Base-by-base conservation (phyloP, 2,797 vertebrate species). In the Brachyalestes nurse region DNA sequence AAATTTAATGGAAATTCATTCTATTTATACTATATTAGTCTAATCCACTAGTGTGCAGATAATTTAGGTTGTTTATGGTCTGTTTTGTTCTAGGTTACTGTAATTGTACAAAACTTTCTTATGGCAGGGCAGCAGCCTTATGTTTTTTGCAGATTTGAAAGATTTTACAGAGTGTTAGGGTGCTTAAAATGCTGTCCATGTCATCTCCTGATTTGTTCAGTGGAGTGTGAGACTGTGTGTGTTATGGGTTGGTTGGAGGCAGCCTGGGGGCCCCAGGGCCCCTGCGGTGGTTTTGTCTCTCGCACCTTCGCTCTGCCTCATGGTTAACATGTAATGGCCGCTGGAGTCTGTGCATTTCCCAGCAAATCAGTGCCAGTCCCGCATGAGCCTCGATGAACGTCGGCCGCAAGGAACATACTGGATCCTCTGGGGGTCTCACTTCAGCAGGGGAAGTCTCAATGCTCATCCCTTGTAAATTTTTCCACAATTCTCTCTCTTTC, bases 371-470 rank as follows among this genome's bases (percentile, higher is more conserved):
- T 2, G 57, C 57, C 23, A 40, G 34, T 66, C 58, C 51, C 76
- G 58, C 72, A 75, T 47, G 71, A 83, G 60, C 58, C 66, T 53
- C 21, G 58, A 65, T 51, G 42, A 53, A 72, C 57, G 75, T 14
- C 25, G 7, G 60, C 40, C 45, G 5, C 40, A 65, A 72, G 72
- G 42, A 67, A 67, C 77, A 79, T 62, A 47, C 47, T 61, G 80
- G 61, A 64, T 80, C 80, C 77, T 82, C 57, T 64, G 84, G 77
- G 83, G 75, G 12, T 40, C 61, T 47, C 6, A 0, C 64, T 16
- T 53, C 23, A 53, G 47, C 69, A 34, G 45, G 14, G 45, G 42
- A 69, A 6, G 47, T 55, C 72, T 45, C 60, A 19, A 6, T 38
- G 61, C 61, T 64, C 28, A 34, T 16, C 14, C 61, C 61, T 64